Conservation (phyloP, 2,797 vertebrate genomes). For the Selene dorsalis region DNA sequence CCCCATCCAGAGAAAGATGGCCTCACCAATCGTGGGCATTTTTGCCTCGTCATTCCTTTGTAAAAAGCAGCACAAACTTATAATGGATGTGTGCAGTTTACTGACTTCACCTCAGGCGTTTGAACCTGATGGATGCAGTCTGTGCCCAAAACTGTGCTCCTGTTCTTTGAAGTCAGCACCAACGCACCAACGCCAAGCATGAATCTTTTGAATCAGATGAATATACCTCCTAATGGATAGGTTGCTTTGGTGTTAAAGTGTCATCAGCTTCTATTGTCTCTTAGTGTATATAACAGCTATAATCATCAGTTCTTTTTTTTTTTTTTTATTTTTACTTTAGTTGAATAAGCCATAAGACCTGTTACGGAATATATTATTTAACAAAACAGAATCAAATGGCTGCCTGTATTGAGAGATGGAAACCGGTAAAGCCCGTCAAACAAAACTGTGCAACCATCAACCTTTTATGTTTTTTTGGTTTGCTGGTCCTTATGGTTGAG, state of each 20-base stretch:
- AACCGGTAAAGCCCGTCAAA: background rate
- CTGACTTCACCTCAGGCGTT: background rate
- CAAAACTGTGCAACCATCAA: background rate
- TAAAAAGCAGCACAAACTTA: background rate
- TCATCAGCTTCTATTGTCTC: background rate
- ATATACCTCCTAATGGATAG: background rate
- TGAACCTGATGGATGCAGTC: background rate
- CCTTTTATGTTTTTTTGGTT: conserved; percentile 1
- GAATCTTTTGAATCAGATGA: background rate
- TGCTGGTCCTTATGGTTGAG: background rate
- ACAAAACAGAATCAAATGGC: background rate
- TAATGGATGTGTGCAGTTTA: background rate
- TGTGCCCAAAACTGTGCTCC: background rate
- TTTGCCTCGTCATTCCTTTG: conserved; percentile 4
- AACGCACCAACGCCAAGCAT: background rate
- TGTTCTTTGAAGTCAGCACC: background rate
- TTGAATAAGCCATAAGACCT: background rate
- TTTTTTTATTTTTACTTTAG: background rate
- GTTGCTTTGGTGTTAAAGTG: background rate
- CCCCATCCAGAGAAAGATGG: background rate
- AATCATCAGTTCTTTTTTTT: too few species aligned
- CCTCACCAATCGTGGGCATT: background rate
- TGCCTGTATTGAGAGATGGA: background rate
- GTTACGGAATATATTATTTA: background rate
- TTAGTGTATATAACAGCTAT: background rate